Evolutionary conservation across 2,888 invertebrate species (phyloP), one percentile per base, ranked within the genome.

Genomic region (Dynastes grantii): DNA sequence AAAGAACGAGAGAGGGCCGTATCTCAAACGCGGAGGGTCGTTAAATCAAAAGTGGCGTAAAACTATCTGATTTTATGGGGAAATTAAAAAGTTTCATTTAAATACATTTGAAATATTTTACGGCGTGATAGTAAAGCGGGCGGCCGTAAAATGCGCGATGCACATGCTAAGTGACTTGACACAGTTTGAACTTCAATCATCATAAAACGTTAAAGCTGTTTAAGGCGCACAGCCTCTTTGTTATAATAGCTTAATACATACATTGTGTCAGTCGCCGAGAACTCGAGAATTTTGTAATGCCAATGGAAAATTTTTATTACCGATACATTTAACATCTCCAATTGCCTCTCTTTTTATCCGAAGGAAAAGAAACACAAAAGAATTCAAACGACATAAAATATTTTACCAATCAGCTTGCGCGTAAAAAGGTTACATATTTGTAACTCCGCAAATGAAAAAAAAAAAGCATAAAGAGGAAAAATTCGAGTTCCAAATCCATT

Each of bases 51-150:
- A 86, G 85, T 85, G 85, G 85, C 86, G 85, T 86, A 85, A 86
- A 87, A 87, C 85, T 87, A 87, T 87, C 85, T 86, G 87, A 87
- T 87, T 86, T 87, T 87, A 87, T 85, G 87, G 84, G 83, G 85
- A 86, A 87, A 87, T 87, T 87, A 87, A 87, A 87, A 87, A 87
- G 86, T 86, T 87, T 86, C 87, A 86, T 88, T 87, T 87, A 87
- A 87, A 87, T 87, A 87, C 86, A 85, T 87, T 87, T 85, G 83
- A 85, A 87, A 87, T 87, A 85, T 86, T 87, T 87, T 87, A 87
- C 84, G 85, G 85, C 83, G 83, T 82, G 85, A 87, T 85, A 85
- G 85, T 87, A 87, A 87, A 87, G 85, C 84, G 55, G n/a, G 82
- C 84, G 84, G 85, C 85, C 86, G 85, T 87, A 88, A 87, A 87